Evolutionary conservation across 2,113 vertebrate genomes (phyloP).

Genomic region (Nettapus auritus): DNA sequence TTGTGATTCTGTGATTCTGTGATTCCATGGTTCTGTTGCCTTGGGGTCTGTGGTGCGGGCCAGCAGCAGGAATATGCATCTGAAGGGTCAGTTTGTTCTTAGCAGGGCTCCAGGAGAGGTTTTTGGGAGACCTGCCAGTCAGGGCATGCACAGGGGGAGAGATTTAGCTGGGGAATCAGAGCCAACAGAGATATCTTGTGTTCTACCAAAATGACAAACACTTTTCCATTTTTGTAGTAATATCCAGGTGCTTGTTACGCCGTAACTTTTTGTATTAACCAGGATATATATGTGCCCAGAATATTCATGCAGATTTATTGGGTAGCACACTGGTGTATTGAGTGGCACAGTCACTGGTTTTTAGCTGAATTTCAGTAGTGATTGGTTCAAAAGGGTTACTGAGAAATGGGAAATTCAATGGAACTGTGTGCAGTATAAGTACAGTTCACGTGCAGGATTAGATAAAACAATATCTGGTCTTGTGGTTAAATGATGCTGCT

Average conservation of each 20-base stretch:
- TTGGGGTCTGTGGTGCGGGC: too few species aligned
- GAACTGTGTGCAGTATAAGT: background rate
- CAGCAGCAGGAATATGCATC: too few species aligned
- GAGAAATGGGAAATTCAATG: background rate
- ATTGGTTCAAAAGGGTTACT: background rate
- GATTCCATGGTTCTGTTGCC: too few species aligned
- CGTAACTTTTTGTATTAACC: background rate
- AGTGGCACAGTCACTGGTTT: background rate
- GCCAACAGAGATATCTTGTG: background rate
- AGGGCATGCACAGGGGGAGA: background rate
- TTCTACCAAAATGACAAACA: background rate
- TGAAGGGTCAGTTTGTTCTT: too few species aligned
- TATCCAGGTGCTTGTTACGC: background rate
- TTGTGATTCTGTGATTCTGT: too few species aligned
- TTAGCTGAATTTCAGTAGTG: background rate
- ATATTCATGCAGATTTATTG: background rate
- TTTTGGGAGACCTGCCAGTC: fast-evolving
- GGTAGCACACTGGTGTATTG: background rate
- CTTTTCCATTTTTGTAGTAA: background rate
- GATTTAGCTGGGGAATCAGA: background rate
- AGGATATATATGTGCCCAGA: background rate
- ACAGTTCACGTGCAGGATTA: background rate
- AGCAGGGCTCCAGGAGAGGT: background rate
- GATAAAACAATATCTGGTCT: background rate
- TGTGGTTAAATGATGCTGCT: background rate